phyloP scores from a whole-genome alignment of 2,113 vertebrate genomes.

The Oryzias celebensis region DNA sequence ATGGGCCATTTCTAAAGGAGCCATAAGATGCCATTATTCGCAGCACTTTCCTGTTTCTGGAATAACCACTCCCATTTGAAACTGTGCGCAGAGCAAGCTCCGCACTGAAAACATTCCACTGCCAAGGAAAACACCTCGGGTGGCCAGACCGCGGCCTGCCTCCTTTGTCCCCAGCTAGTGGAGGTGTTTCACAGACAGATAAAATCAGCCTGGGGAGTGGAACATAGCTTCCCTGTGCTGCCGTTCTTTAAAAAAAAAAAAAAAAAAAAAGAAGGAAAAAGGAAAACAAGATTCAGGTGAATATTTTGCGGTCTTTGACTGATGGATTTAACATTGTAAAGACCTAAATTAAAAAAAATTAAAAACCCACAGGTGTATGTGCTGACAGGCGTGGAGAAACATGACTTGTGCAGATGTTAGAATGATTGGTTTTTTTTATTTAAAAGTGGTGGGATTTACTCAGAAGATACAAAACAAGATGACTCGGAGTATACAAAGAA shows the following conservation, averaged over 20 bases:
- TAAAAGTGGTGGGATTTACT: constrained; percentile 11
- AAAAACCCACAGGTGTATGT: constrained; percentile 12
- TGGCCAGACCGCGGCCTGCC: constrained; percentile 63
- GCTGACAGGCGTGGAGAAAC: constrained; percentile 34
- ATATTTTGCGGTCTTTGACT: constrained; percentile 24
- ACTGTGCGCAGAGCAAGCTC: constrained; percentile 56
- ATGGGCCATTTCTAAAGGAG: constrained; percentile 43
- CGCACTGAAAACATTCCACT: constrained; percentile 63
- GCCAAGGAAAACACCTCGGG: constrained; percentile 83
- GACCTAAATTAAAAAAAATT: constrained; percentile 7
- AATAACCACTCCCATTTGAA: constrained; percentile 74
- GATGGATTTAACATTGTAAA: constrained; percentile 27
- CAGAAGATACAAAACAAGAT: constrained; percentile 30
- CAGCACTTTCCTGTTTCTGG: constrained; percentile 80
- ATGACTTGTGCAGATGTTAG: constrained; percentile 27
- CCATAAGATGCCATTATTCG: constrained; percentile 73
- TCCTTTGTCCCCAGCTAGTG: constrained; percentile 55
- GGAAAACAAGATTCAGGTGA: constrained; percentile 30
- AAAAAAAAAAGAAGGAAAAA: neutral
- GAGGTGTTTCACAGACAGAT: constrained; percentile 62
- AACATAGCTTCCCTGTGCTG: constrained; percentile 27
- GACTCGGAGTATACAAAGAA: too few relatives aligned
- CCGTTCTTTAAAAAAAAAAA: neutral
- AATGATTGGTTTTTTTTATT: constrained; percentile 35
- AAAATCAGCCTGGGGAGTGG: constrained; percentile 58